Evolutionary conservation across 2,888 invertebrate species (phyloP), one percentile per base, ranked within the genome.

Genomic region (Cecidostiba fungosa): DNA sequence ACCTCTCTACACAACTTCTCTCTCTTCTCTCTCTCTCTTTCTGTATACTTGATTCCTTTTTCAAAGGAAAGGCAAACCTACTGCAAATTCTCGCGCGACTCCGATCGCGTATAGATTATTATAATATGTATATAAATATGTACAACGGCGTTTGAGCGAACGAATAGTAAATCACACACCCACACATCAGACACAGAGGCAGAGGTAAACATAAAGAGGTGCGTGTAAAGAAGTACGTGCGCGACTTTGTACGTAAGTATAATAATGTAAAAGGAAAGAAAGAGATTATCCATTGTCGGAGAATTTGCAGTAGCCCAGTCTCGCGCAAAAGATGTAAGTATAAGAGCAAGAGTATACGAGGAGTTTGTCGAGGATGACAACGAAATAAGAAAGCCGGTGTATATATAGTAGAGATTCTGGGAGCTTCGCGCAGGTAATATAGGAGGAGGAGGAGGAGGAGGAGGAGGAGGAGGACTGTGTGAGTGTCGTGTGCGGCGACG

Each of bases 31-130:
- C n/a, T n/a, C n/a, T n/a, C n/a, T n/a, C n/a, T n/a, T n/a, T n/a
- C 54, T 82, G 78, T 82, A 84, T 86, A 87, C 80, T 83, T 87
- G 82, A 85, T 85, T 86, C 86, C 87, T 87, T 79, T 78, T 83
- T 73, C 66, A 72, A 87, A 85, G 85, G 83, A 87, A 87, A 87
- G 82, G 81, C 83, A 83, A 83, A 73, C 29, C 85, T 81, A 77
- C 87, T 87, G 87, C 87, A 87, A 87, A 87, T 87, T 87, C 85
- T 85, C 81, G 80, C 70, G 80, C 74, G 73, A 80, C 59, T 10
- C 62, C 23, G 74, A 66, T 83, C 43, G 32, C 59, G 54, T 66
- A 14, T 47, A 39, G 36, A 66, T 50, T 23, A 77, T n/a, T n/a
- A n/a, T n/a, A n/a, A n/a, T 77, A 23, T 62, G 62, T 66, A 8